Base-by-base conservation (phyloP, 2,797 vertebrate species). In the Potorous gilbertii region DNA sequence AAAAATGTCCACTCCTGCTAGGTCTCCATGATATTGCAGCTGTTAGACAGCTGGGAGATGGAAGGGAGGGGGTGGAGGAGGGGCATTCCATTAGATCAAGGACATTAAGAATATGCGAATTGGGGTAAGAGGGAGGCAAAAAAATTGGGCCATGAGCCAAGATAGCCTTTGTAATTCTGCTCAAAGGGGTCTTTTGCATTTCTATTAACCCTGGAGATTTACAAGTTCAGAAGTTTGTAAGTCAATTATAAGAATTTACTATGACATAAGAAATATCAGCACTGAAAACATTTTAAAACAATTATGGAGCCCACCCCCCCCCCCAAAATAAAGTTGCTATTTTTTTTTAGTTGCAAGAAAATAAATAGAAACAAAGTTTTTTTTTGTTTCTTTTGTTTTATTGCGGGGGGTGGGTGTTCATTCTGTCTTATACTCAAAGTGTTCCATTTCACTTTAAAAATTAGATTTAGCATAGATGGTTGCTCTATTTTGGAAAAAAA, bases 381-480 rank as follows among this genome's bases (percentile, higher is more conserved):
- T 52, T 54, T 55, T 57, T 52, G 5, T 55, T 0, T 21, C 2
- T 10, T 28, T 11, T 59, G 57, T 57, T 62, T 59, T 29, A 10
- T n/a, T 81, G 13, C 10, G 40, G 40, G 74, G 74, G 92, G 24
- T n/a, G 28, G 56, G 8, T 54, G 62, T 56, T 55, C 96, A 74
- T 55, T 81, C 27, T 92, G 66, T 28, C 28, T 91, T 93, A 54
- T 93, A 87, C 90, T 54, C 34, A 54, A 57, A 92, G 92, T 2
- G 46, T 93, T 90, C 91, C 21, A 29, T 90, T 96, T 91, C 52
- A 27, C 66, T 93, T 90, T n/a, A 28, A 55, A 87, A 93, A 55
- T 95, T 46, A n/a, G 46, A 11, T 52, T 50, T 9, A 14, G 5
- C 50, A 55, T 5, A 55, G 40, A 92, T 93, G 21, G 5, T 87